Evolutionary conservation across 2,888 invertebrate species (phyloP).

Genomic region (Gryllus longicercus): DNA sequence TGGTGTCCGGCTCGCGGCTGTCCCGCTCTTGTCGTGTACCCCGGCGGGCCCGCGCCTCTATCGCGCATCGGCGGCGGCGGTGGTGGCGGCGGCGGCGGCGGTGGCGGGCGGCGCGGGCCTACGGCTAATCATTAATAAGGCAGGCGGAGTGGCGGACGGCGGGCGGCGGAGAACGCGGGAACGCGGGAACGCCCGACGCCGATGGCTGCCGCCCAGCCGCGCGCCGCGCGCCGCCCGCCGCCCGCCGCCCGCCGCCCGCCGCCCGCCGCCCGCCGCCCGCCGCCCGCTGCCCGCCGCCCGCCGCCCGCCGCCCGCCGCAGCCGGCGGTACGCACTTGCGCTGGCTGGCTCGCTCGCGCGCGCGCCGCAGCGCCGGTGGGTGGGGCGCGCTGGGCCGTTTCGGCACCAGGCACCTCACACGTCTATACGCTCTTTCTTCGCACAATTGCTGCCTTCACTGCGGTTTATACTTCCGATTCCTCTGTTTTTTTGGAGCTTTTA

Average conservation of each 20-base stretch:
- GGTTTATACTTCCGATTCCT: too few relatives aligned
- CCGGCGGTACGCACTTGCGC: neutral
- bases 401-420: too few relatives aligned
- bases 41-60: neutral
- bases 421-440: too few relatives aligned
- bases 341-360: too few relatives aligned
- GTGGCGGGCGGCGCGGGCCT: neutral
- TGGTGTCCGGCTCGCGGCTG: neutral
- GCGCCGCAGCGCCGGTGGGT: too few relatives aligned
- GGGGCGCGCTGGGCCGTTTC: too few relatives aligned
- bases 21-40: neutral
- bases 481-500: too few relatives aligned
- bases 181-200: constrained; percentile 11
- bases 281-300: neutral
- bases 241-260: neutral
- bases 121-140: constrained; percentile 17
- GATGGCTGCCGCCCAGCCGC: neutral
- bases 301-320: neutral
- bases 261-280: neutral
- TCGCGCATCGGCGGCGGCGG: neutral
- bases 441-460: too few relatives aligned
- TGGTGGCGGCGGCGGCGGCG: neutral
- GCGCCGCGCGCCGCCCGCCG: neutral
- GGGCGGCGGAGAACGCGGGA: neutral
- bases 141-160: neutral